Percentiles rank a stretch among this genome's conserved stretches.
phyloP scores from a whole-genome alignment of 2,888 invertebrate genomes.

The Eurytoma adleriae region DNA sequence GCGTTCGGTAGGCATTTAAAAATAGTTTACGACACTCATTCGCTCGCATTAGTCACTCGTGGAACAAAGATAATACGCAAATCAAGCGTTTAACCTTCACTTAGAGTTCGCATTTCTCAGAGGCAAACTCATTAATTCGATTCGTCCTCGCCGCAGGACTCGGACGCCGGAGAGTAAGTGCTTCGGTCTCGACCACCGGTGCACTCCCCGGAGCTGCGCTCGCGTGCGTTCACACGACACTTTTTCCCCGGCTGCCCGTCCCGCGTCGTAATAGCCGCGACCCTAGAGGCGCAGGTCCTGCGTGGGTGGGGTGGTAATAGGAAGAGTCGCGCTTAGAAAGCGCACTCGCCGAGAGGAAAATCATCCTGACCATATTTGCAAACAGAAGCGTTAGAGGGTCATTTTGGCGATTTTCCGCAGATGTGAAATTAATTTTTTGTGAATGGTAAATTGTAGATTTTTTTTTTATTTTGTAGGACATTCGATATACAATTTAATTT shows the following conservation, averaged over 20 bases:
- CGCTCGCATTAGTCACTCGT: too few relatives aligned
- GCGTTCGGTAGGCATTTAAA: too few relatives aligned
- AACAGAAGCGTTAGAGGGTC: neutral
- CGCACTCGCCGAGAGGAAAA: conserved; percentile 55
- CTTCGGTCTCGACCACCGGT: conserved; percentile 1
- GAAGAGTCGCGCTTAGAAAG: conserved; percentile 66
- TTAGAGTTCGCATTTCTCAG: too few relatives aligned
- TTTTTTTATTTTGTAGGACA: too few relatives aligned
- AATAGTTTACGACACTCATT: too few relatives aligned
- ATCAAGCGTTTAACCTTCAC: too few relatives aligned
- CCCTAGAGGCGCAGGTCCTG: conserved; percentile 55
- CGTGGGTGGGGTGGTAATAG: conserved; percentile 74
- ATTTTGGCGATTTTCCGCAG: neutral
- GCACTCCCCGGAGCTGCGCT: neutral
- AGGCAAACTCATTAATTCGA: neutral
- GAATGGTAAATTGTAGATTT: neutral
- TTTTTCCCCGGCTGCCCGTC: neutral
- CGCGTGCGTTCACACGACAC: neutral
- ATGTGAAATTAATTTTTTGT: too few relatives aligned
- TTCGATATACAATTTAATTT: too few relatives aligned
- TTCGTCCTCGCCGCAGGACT: neutral
- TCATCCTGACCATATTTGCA: conserved; percentile 73
- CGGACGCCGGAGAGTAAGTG: neutral
- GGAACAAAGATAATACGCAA: too few relatives aligned
- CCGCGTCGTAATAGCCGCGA: conserved; percentile 36